phyloP scores from a whole-genome alignment of 2,888 invertebrate species.

The Lymantria dispar region DNA sequence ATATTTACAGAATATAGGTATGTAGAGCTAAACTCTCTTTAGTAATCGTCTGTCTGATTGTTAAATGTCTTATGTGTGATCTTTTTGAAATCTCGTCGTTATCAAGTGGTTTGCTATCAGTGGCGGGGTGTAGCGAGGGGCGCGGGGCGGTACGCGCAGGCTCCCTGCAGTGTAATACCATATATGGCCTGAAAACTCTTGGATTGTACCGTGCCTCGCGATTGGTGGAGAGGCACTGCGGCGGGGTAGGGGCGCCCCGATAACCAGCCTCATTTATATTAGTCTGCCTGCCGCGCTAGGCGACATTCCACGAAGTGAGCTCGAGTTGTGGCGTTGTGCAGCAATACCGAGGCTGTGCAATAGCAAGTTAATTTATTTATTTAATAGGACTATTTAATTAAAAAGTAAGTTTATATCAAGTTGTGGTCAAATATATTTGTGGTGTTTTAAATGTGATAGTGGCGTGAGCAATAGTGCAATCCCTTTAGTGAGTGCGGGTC shows the following conservation, averaged over 20 bases:
- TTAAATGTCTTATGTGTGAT: slow-evolving; percentile 40
- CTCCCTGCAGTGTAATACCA: slow-evolving; percentile 83
- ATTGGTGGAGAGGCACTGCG: slow-evolving; percentile 82
- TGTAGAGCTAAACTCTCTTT: background rate
- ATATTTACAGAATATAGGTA: slow-evolving; percentile 13
- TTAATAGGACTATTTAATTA: slow-evolving; percentile 79
- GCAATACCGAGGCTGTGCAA: slow-evolving; percentile 79
- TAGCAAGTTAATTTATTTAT: slow-evolving; percentile 79
- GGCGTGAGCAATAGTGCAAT: slow-evolving; percentile 53
- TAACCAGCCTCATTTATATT: slow-evolving; percentile 81
- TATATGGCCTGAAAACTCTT: slow-evolving; percentile 73
- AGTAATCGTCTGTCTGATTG: slow-evolving; percentile 25
- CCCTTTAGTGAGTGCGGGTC: slow-evolving; percentile 65
- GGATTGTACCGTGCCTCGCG: slow-evolving; percentile 81
- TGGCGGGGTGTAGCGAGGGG: slow-evolving; percentile 44
- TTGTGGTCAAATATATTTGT: slow-evolving; percentile 47
- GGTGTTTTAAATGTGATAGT: slow-evolving; percentile 46
- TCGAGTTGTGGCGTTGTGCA: slow-evolving; percentile 76
- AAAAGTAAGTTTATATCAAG: slow-evolving; percentile 71
- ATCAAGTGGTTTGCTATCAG: slow-evolving; percentile 64
- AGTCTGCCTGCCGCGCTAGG: slow-evolving; percentile 73
- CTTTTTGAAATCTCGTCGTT: slow-evolving; percentile 53
- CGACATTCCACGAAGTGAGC: slow-evolving; percentile 80
- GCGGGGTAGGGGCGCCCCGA: slow-evolving; percentile 80
- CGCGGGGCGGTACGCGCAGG: slow-evolving; percentile 64